Base-by-base conservation (phyloP, 2,113 vertebrate genomes). In the Hemibagrus wyckioides region DNA sequence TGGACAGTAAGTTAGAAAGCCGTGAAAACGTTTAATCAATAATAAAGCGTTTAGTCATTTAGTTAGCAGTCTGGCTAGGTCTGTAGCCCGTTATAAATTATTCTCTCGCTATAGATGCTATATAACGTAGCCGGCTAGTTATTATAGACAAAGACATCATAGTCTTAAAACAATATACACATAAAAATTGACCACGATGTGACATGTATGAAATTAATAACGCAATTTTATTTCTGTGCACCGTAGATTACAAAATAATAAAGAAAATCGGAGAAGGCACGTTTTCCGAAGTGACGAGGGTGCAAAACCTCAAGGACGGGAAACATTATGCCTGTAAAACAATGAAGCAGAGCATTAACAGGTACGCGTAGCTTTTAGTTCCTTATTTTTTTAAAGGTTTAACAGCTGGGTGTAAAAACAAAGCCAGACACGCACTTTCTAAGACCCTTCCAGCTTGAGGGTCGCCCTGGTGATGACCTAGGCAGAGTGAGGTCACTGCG, bases 211-310 rank as follows among this genome's bases (percentile, higher is more conserved):
- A 52, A 83, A 21, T 85, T 4, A 73, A 50, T 56, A n/a, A 56
- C 36, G 23, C 17, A 10, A 4, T 5, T 61, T 81, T n/a, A 88
- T 81, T 0, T 82, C 54, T 84, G 14, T 59, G 89, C 36, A 41
- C 94, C 91, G 88, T 93, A 97, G 96, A 96, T 91, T 97, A 97
- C 90, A 97, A 95, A 94, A 81, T 93, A 83, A 90, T 97, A 88
- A 93, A 94, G 93, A 96, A 96, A 90, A 96, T 97, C 89, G 97
- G 97, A 80, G 97, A 97, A 89, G 97, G 97, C n/a, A 96, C 96
- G 0, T 98, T 97, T 94, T 97, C 97, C 59, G 95, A 97, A 88
- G 96, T 98, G 83, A 89, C 95, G 92, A 96, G 97, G 94, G 94
- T 95, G 39, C 95, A 96, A 91, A 97, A 90, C 92, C 92, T 97